Base-by-base conservation (phyloP, 2,113 vertebrate species). In the Pelusios castaneus region DNA sequence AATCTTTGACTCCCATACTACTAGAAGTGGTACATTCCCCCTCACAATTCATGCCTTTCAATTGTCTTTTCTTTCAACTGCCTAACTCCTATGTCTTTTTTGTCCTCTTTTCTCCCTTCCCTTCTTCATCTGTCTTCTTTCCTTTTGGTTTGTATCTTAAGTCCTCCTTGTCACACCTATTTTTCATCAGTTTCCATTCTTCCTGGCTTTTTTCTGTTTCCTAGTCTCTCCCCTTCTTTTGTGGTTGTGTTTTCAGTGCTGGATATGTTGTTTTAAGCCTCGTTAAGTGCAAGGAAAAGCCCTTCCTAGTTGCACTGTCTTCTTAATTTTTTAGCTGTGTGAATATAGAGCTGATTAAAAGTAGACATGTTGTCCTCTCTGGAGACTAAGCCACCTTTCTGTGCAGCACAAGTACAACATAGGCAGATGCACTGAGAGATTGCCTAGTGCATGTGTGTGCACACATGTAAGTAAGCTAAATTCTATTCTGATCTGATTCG, bases 81-180 rank as follows among this genome's bases (percentile, higher is more conserved):
- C 22, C 70, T 58, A 49, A 79, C 77, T 89, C 51, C 14, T 43
- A 2, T 21, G 3, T 29, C 41, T 76, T 41, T 24, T 43, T 76
- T 76, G 43, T 8, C 13, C 25, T 76, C 13, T 45, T 45, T 45
- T 76, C 38, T 76, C 24, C 7, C 73, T 76, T 45, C 24, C 41
- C 41, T 29, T 38, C 78, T 85, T 76, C 80, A 38, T 60, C 27
- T 85, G 63, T 82, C 80, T 52, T 85, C 89, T 85, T 24, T 52
- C 3, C 77, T 85, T 77, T 76, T 24, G 80, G 4, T 58, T 79
- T 22, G n/a, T 34, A 38, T 6, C 84, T 84, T 89, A 29, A 8
- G 34, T 58, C 79, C 75, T 56, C 81, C 79, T 75, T 51, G 55
- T 92, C 55, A 88, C 83, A 51, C 75, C 91, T 93, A 73, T 67